Percentiles rank a stretch among this genome's conserved stretches.
phyloP scores from a whole-genome alignment of 2,888 invertebrate genomes.

The Leucophora obtusa region DNA sequence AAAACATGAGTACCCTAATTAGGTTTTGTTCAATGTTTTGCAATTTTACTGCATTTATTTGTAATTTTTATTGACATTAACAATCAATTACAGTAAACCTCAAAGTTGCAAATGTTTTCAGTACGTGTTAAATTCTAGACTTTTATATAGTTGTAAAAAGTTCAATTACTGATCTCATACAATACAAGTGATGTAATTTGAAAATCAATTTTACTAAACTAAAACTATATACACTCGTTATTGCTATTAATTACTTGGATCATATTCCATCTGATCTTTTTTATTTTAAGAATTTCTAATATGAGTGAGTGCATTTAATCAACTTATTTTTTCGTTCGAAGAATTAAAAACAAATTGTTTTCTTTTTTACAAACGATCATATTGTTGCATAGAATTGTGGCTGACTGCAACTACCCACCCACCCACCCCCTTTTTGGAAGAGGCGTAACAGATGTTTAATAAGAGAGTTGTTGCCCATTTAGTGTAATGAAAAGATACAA shows the following conservation, averaged over 20 bases:
- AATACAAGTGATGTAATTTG: constrained; percentile 38
- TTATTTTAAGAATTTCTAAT: constrained; percentile 7
- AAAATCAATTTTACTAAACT: constrained; percentile 24
- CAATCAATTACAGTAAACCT: background rate
- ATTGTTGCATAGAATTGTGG: constrained; percentile 9
- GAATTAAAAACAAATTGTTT: constrained; percentile 19
- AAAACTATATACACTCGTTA: constrained; percentile 18
- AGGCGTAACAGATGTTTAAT: constrained; percentile 41
- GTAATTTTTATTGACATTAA: background rate
- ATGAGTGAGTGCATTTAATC: constrained; percentile 29
- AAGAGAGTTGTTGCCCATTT: constrained; percentile 40
- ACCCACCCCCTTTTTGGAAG: background rate
- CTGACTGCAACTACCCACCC: background rate
- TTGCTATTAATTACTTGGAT: constrained; percentile 40
- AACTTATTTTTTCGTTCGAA: constrained; percentile 28
- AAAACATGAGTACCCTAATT: background rate
- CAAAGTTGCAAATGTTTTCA: background rate
- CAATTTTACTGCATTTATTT: background rate
- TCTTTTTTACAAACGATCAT: constrained; percentile 14
- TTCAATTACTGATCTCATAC: constrained; percentile 35
- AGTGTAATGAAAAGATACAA: constrained; percentile 47
- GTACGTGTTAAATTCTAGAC: background rate
- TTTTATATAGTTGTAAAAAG: constrained; percentile 26
- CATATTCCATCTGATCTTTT: constrained; percentile 25
- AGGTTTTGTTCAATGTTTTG: background rate